Base-by-base conservation (phyloP, 2,888 invertebrate species). In the Drosophila suboccidentalis region DNA sequence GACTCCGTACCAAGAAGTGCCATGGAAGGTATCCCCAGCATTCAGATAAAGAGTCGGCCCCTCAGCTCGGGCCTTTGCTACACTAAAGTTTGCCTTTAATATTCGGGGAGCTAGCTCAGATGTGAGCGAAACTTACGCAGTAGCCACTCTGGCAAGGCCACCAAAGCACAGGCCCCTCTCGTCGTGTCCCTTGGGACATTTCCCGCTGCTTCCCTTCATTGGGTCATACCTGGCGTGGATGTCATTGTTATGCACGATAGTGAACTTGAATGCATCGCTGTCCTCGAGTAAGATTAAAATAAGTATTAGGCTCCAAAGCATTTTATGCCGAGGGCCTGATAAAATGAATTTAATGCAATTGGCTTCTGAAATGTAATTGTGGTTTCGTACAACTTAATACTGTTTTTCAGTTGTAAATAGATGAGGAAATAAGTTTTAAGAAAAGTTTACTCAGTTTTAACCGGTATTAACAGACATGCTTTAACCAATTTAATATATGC, bases 11-110 rank as follows among this genome's bases (percentile, higher is more conserved):
- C 96, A 97, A 1, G 95, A 93, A 0, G 96, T 96, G 0, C 97
- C 97, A 11, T 96, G 96, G 92, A 95, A 98, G 3, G 96, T 96
- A 92, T 98, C 97, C 0, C 98, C 98, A 0, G 97, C 97, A 88
- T 97, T 97, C 13, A 98, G 93, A 89, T 96, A 97, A 3, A 98
- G 89, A 0, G 95, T 95, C 0, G 95, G 19, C 10, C 73, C 67
- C 26, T 55, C 96, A 96, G 81, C 96, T 96, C 60, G 44, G 0
- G 55, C 43, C 8, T 11, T 41, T 0, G 13, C n/a, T 4, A 73
- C 43, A 4, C 72, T 73, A 11, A 22, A 34, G 34, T 2, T 6
- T 34, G 4, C 13, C 17, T 15, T 22, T 2, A 22, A 29, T 29
- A 29, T 29, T 26, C 11, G 4, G 0, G n/a, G 3, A 19, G 11